Conservation (phyloP, 2,797 vertebrate species). For the Argya squamiceps region DNA sequence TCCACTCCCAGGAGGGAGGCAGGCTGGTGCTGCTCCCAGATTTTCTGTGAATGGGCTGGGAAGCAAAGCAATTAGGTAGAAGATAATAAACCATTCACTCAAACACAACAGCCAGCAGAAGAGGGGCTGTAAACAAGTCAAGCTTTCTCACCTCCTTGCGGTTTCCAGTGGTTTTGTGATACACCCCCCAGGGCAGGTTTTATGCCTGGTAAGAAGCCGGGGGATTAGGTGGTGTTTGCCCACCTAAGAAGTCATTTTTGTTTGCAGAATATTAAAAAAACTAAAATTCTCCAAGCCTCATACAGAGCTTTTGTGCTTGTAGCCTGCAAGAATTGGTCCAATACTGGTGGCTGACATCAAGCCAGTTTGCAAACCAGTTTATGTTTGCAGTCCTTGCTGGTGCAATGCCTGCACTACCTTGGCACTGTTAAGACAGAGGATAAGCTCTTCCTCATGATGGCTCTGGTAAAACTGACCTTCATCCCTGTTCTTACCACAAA, state of each 20-base stretch:
- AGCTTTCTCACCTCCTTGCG: neutral
- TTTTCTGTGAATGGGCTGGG: constrained; percentile 39
- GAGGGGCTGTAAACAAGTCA: constrained; percentile 4
- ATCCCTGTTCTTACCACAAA: neutral
- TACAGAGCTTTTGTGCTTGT: neutral
- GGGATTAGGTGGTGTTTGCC: neutral
- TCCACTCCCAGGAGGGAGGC: neutral
- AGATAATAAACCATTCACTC: constrained; percentile 37
- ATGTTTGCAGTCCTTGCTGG: neutral
- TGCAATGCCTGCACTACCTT: neutral
- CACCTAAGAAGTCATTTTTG: neutral
- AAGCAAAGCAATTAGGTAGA: constrained; percentile 23
- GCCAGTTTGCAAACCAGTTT: neutral
- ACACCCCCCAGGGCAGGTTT: neutral
- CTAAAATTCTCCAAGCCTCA: neutral
- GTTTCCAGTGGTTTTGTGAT: neutral
- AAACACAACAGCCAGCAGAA: constrained; percentile 8
- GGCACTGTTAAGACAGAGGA: neutral
- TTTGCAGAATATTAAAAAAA: neutral
- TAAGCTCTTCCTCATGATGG: fast-evolving
- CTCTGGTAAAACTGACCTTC: neutral
- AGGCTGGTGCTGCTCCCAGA: neutral
- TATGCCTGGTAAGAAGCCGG: neutral
- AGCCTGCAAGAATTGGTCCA: neutral
- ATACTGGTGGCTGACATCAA: neutral